A percentile compares a stretch with the other conserved stretches of the same genome.
Evolutionary conservation across 2,113 vertebrate genomes (phyloP).

Genomic region (Danio rerio): GRCz12tu NC_133178.1:44829001-44829500

Average conservation of each 20-base stretch:
- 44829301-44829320: conserved; percentile 73
- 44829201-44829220: conserved; percentile 62
- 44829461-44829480: not conserved
- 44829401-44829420: not conserved
- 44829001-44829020: too few relatives aligned
- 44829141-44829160: not conserved
- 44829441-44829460: not conserved
- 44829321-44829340: conserved; percentile 51
- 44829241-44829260: conserved; percentile 54
- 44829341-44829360: conserved; percentile 45
- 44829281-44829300: conserved; percentile 69
- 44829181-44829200: not conserved
- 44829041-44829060: too few relatives aligned
- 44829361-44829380: not conserved
- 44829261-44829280: conserved; percentile 57
- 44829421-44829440: not conserved
- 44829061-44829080: too few relatives aligned
- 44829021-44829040: too few relatives aligned
- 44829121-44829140: not conserved
- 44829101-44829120: too few relatives aligned
- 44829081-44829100: too few relatives aligned
- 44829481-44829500: not conserved
- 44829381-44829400: not conserved
- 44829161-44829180: too few relatives aligned
- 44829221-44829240: conserved; percentile 62